Conservation (phyloP, 2,113 vertebrate species). For the Malurus alboscapulatus region DNA sequence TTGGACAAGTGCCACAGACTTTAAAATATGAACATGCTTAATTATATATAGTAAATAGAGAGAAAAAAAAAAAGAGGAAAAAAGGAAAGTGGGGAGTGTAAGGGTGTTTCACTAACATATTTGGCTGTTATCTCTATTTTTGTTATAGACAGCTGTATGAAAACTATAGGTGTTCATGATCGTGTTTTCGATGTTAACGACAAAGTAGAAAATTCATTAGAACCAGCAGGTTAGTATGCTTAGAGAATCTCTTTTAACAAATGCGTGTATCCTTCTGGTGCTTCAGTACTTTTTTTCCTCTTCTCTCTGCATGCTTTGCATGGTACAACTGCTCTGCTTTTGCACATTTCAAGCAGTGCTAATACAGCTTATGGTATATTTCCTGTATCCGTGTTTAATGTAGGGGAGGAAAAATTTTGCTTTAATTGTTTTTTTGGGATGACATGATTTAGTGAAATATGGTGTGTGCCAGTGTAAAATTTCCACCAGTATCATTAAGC, state of each 20-base stretch:
- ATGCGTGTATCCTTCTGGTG: slow-evolving; percentile 75
- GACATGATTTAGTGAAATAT: slow-evolving; percentile 14
- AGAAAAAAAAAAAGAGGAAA: slow-evolving; percentile 53
- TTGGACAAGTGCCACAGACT: slow-evolving; percentile 63
- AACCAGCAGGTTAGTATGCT: slow-evolving; percentile 99
- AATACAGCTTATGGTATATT: slow-evolving; percentile 49
- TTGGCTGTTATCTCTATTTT: slow-evolving; percentile 96
- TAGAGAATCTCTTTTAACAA: slow-evolving; percentile 87
- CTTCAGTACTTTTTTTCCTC: slow-evolving; percentile 67
- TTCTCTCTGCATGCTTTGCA: slow-evolving; percentile 75
- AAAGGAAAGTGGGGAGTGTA: slow-evolving; percentile 66
- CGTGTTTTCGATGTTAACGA: slow-evolving; percentile 99
- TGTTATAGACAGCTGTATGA: slow-evolving; percentile 99
- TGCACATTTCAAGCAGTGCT: slow-evolving; percentile 64
- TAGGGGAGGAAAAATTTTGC: slow-evolving; percentile 37
- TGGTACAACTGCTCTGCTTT: slow-evolving; percentile 59
- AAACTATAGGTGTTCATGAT: slow-evolving; percentile 99
- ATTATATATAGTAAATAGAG: too few species aligned
- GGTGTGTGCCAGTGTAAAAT: slow-evolving; percentile 5
- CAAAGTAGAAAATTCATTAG: slow-evolving; percentile 99
- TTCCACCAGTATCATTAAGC: not conserved
- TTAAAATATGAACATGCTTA: not conserved
- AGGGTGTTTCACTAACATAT: slow-evolving; percentile 91
- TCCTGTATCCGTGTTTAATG: slow-evolving; percentile 55
- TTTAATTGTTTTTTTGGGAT: not conserved